Base-by-base conservation (phyloP, 2,888 invertebrate species). In the Amphipyra berbera region DNA sequence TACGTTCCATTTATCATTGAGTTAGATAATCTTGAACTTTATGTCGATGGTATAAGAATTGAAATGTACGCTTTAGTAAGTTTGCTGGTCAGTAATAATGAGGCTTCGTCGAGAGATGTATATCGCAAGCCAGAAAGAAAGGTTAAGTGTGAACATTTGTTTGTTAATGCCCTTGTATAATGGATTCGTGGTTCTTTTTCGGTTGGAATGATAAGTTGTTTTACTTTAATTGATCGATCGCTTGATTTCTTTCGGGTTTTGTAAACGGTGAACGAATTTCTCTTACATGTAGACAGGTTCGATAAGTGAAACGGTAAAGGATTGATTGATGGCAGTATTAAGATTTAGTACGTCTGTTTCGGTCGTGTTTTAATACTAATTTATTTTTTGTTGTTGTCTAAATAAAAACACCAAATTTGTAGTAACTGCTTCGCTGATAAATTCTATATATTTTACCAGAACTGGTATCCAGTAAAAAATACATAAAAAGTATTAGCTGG, bases 81-180 rank as follows among this genome's bases (percentile, higher is more conserved):
- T 77, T 70, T 73, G 87, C 80, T 70, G 74, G 82, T 73, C 74
- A 76, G 86, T 89, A 89, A 91, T 93, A 93, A 92, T 93, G 91
- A 93, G 88, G 85, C 88, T 88, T 89, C 91, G 89, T 87, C 89
- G 84, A 89, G 87, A 92, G 93, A 93, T 94, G 89, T 89, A 90
- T 92, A 93, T 93, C 93, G 84, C 84, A 82, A 83, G 84, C 79
- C 84, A 84, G 86, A 90, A 91, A 93, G 92, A 92, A 92, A 94
- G 93, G 94, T 94, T 93, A 93, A 94, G 93, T 94, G 94, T 94
- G 92, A 94, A 94, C 94, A 94, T 94, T 94, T 94, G 94, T 94
- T 94, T 92, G 93, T 93, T 92, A 93, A 94, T 93, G 92, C 89
- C 87, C 88, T 88, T 87, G 88, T 91, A 87, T 94, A 93, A 93